phyloP scores from a whole-genome alignment of 2,113 vertebrate genomes.

The Saccopteryx bilineata region DNA sequence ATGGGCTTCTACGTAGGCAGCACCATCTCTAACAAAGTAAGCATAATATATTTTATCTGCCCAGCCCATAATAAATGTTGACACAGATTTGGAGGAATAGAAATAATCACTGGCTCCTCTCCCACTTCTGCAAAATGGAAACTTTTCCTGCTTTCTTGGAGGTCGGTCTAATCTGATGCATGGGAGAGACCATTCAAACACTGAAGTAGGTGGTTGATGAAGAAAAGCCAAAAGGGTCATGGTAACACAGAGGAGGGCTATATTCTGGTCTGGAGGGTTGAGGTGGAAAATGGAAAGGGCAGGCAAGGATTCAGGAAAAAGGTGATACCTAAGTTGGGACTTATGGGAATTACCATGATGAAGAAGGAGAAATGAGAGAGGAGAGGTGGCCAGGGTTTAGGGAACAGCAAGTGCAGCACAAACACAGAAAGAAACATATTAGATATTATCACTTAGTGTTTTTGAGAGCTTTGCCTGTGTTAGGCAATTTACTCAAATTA shows the following conservation, averaged over 20 bases:
- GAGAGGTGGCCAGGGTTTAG: neutral
- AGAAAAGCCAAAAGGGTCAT: neutral
- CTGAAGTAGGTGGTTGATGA: neutral
- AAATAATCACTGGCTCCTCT: neutral
- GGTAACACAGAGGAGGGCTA: neutral
- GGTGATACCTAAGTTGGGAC: neutral
- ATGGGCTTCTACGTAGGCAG: no score
- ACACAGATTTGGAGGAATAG: neutral
- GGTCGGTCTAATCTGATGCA: neutral
- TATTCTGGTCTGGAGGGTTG: no score
- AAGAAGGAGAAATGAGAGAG: neutral
- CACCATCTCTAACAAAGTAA: no score
- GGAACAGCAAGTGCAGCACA: neutral
- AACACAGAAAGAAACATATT: neutral
- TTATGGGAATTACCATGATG: neutral
- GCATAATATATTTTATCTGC: no score
- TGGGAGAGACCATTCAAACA: neutral
- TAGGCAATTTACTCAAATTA: neutral
- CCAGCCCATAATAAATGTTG: no score
- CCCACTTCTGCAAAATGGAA: neutral
- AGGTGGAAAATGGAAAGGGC: neutral
- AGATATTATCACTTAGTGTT: neutral
- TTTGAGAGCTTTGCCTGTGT: conserved; percentile 12
- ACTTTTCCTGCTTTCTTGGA: neutral
- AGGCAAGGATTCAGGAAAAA: neutral